These are phyloP conservation scores for Drosophila littoralis DNA, from an alignment of 1,140 invertebrate species.

Conservation along the genomic window DNA sequence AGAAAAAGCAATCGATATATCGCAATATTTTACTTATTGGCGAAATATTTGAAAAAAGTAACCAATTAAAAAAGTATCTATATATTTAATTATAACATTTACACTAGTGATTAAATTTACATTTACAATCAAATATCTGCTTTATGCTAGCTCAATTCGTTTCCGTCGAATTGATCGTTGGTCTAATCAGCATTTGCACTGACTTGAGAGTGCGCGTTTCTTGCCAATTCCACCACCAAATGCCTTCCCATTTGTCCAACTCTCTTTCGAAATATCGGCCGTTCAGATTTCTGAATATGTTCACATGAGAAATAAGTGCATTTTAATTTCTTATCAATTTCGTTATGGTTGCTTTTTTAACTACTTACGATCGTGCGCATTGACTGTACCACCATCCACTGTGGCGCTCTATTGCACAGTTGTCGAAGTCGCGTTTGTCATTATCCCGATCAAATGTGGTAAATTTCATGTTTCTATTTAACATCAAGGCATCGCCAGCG, in stretches of 20 bases:
- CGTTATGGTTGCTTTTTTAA: not conserved
- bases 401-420: constrained; percentile 19
- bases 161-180: not conserved
- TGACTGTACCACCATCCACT: constrained; percentile 43
- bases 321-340: not conserved
- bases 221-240: constrained; percentile 44
- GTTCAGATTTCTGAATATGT: constrained; percentile 32
- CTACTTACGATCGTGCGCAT: constrained; percentile 36
- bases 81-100: not conserved
- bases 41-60: not conserved
- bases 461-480: constrained; percentile 36
- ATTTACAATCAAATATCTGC: too few relatives aligned
- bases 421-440: constrained; percentile 18
- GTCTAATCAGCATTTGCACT: constrained; percentile 37
- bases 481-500: constrained; percentile 25
- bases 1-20: not conserved
- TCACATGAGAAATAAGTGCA: not conserved
- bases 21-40: not conserved
- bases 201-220: constrained; percentile 13
- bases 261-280: constrained; percentile 25
- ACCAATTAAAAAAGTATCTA: not conserved
- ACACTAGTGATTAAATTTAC: too few relatives aligned
- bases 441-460: constrained; percentile 42
- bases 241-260: constrained; percentile 35
- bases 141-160: too few relatives aligned